Percentiles rank a stretch among this genome's conserved stretches.
Conservation (phyloP, 1,140 invertebrate genomes). For the Tetramorium parvispinum region DNA sequence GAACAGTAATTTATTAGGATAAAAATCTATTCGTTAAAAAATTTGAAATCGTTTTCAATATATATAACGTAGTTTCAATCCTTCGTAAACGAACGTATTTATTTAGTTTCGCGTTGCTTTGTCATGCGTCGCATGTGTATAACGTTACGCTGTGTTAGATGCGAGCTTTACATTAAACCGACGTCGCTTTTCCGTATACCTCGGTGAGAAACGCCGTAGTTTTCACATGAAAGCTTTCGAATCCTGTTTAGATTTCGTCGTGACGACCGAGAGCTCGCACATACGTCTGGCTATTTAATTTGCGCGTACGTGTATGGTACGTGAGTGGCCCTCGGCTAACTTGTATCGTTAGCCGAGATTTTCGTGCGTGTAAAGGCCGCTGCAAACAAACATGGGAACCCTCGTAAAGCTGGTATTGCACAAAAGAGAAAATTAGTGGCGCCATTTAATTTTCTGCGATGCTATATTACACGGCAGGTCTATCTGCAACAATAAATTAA, state of each 20-base stretch:
- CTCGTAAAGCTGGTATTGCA: constrained; percentile 16
- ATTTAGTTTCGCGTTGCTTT: constrained; percentile 18
- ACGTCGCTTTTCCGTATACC: neutral
- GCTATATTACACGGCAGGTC: neutral
- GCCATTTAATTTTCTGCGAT: constrained; percentile 30
- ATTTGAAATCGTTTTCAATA: neutral
- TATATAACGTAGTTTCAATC: neutral
- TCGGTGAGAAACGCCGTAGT: constrained; percentile 20
- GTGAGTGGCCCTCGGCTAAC: constrained; percentile 13
- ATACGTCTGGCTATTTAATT: constrained; percentile 42
- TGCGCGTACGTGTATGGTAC: neutral
- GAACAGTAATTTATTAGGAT: neutral
- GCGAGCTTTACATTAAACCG: constrained; percentile 33
- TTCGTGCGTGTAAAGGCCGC: constrained; percentile 28
- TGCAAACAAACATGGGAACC: constrained; percentile 18
- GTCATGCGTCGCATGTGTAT: neutral
- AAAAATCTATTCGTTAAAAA: neutral
- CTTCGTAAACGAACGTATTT: constrained; percentile 2
- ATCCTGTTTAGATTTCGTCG: constrained; percentile 47
- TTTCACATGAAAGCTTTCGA: constrained; percentile 53
- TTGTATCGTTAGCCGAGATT: constrained; percentile 45
- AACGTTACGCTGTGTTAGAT: constrained; percentile 21
- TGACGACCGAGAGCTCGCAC: constrained; percentile 8
- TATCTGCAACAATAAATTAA: constrained; percentile 16
- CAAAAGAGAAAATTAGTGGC: constrained; percentile 38